Evolutionary conservation across 1,140 invertebrate genomes (phyloP), one percentile per base, ranked within the genome.

Genomic region (Dufourea novaeangliae): DNA sequence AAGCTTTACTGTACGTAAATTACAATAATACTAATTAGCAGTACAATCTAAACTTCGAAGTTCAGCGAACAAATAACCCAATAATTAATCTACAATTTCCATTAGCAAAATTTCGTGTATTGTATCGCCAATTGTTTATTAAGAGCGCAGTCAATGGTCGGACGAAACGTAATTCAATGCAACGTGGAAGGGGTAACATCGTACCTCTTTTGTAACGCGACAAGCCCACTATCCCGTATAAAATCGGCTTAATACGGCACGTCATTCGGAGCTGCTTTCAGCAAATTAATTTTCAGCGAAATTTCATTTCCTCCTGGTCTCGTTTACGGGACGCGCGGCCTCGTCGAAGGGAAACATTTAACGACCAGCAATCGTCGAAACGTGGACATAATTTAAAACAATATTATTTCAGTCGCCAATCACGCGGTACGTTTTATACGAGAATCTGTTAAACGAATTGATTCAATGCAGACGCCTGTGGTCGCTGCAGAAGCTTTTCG

Each of bases 321-420:
- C 29, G 70, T 34, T 59, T 25, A n/a, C n/a, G 59, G 27, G 17
- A 20, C 59, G 46, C 17, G 46, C n/a, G 34, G 34, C n/a, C n/a
- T 8, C 17, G 22, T 12, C 29, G 17, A 54, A 54, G 3, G 39
- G 44, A 17, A 32, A 17, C 52, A 25, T 75, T 57, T 75, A 75
- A 75, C 32, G 63, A 32, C 37, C 44, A 22, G n/a, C 63, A 57
- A 67, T 67, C 63, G n/a, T 10, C 7, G 63, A 75, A 75, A 68
- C 63, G 52, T 22, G 50, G 52, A 64, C 27, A 75, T 57, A 57
- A 75, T 75, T 75, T 74, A 56, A 75, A 75, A 67, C 72, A 37
- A 68, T 57, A 67, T 75, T 75, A 67, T 57, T 75, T 57, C 68
- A 67, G 14, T 39, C 3, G 4, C 25, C 29, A 25, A 68, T 20